These are phyloP conservation scores for Phoeniculus purpureus DNA, from an alignment of 2,797 vertebrate genomes.

Conservation along the genomic window DNA sequence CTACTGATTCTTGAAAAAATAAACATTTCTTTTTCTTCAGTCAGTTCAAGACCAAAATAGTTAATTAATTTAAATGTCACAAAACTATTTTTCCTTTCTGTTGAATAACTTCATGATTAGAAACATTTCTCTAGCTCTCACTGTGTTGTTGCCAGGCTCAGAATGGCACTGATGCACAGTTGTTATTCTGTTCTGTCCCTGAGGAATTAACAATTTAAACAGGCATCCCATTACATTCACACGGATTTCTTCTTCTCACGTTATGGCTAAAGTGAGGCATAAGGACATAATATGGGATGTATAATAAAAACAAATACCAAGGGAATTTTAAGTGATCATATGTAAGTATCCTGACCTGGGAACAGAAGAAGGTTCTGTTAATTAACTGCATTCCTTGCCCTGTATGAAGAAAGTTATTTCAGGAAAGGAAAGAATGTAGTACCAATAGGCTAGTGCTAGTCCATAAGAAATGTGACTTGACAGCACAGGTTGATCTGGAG, in stretches of 20 bases:
- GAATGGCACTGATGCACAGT: neutral
- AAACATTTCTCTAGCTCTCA: neutral
- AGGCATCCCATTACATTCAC: neutral
- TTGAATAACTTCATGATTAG: neutral
- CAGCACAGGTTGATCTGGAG: neutral
- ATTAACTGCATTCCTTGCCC: neutral
- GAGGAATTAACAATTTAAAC: neutral
- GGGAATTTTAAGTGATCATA: neutral
- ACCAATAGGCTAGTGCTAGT: rapidly evolving
- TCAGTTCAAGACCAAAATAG: neutral
- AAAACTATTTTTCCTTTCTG: neutral
- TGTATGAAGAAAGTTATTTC: neutral
- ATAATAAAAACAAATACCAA: neutral
- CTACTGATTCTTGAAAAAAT: neutral
- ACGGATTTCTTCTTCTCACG: neutral
- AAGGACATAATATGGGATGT: neutral
- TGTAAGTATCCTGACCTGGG: neutral
- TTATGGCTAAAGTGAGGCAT: neutral
- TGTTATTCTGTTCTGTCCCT: neutral
- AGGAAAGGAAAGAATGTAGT: neutral
- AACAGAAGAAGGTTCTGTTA: neutral
- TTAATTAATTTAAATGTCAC: neutral
- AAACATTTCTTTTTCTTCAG: neutral
- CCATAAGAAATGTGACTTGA: neutral
- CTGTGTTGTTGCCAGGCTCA: neutral